Evolutionary conservation across 2,797 vertebrate genomes (phyloP), one percentile per base, ranked within the genome.

Genomic region (Sebastes itinus): DNA sequence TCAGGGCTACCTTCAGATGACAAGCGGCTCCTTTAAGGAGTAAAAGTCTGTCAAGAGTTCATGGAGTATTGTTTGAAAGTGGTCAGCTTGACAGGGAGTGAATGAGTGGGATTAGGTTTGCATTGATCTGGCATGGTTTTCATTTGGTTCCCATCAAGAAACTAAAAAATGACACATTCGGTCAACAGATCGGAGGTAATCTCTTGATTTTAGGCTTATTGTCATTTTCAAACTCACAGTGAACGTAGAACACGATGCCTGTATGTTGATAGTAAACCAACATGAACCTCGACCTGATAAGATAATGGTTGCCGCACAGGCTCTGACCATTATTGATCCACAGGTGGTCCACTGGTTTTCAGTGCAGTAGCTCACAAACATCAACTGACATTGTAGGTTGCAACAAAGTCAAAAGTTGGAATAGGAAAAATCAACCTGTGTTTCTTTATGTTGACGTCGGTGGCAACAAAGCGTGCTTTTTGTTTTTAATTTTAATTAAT

Each of bases 271-370:
- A 5, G 30, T 69, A 66, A 82, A 78, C 61, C 59, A 66, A 75
- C 65, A 28, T 84, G 80, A 69, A 89, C 84, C 56, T 81, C 2
- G 52, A 75, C 83, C 83, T 46, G 42, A 46, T 69, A 6, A 87
- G 72, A 79, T 73, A 56, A 72, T 46, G 58, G 65, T 20, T 35
- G 58, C 30, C 56, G 25, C 9, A 4, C 18, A 30, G 55, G 35
- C 42, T 68, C n/a, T 23, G 25, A 64, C 27, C 14, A 3, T 56
- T 49, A 74, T 72, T 35, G 70, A 86, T 56, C 55, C n/a, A 23
- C 4, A 4, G 32, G 1, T 42, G 32, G 10, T 63, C 5, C 49
- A 13, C 27, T 63, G n/a, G 28, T 35, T 61, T 33, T 35, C 27
- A 12, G 10, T 28, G 11, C 5, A 28, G 9, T 3, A 7, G 59